These are phyloP conservation scores for Pyrocephalus nanus DNA, from an alignment of 2,797 vertebrate genomes.

Conservation along the genomic window DNA sequence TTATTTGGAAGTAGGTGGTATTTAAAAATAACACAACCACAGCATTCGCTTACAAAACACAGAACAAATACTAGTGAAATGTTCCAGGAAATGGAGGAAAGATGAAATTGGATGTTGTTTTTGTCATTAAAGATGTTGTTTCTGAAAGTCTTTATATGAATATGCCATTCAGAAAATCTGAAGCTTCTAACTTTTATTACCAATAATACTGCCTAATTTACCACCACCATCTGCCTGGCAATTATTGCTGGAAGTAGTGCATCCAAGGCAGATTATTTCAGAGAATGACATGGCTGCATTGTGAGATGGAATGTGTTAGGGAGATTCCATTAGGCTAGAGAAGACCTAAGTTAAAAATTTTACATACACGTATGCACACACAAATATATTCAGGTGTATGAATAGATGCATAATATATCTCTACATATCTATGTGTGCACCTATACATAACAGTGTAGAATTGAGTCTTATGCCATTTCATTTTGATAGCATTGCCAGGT, in stretches of 20 bases:
- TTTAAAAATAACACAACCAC: slow-evolving; percentile 6
- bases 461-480: not conserved
- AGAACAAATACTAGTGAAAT: not conserved
- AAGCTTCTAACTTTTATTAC: slow-evolving; percentile 55
- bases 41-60: not conserved
- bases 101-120: not conserved
- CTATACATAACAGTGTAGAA: not conserved
- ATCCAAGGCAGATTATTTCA: slow-evolving; percentile 33
- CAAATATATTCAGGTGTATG: not conserved
- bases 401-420: not conserved
- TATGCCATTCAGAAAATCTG: slow-evolving; percentile 31
- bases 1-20: not conserved
- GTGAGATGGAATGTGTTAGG: not conserved
- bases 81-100: not conserved
- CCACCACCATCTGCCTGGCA: slow-evolving; percentile 43
- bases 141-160: slow-evolving; percentile 1
- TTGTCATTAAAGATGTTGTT: slow-evolving; percentile 20
- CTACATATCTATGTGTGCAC: not conserved
- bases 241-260: slow-evolving; percentile 12
- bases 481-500: not conserved
- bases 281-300: not conserved
- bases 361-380: not conserved
- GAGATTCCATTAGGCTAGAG: not conserved
- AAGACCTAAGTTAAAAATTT: not conserved
- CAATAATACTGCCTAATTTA: slow-evolving; percentile 55